phyloP scores from a whole-genome alignment of 2,888 invertebrate species.

The Allacma fusca region DNA sequence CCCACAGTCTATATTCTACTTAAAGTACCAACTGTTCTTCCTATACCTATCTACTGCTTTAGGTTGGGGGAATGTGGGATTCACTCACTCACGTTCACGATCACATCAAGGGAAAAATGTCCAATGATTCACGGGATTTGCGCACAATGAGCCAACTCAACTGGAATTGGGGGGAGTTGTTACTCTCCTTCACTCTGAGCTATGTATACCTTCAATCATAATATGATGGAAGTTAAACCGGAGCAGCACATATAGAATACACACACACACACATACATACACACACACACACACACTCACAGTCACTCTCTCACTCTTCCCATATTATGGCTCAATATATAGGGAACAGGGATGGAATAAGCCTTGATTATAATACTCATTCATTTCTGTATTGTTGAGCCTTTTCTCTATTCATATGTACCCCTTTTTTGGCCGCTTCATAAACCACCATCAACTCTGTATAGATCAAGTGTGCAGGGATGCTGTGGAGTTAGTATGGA shows the following conservation, averaged over 20 bases:
- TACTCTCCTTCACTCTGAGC: conserved; percentile 29
- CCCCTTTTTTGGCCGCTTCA: background rate
- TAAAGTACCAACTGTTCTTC: background rate
- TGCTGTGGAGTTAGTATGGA: too few relatives aligned
- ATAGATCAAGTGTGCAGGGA: too few relatives aligned
- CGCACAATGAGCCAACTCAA: conserved; percentile 52
- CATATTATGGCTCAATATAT: too few relatives aligned
- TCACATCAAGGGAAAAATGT: conserved; percentile 47
- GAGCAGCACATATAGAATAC: too few relatives aligned
- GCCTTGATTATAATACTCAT: conserved; percentile 27
- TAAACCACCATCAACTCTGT: background rate
- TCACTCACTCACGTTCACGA: conserved; percentile 38
- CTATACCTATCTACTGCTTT: background rate
- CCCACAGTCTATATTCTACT: background rate
- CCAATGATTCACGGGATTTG: conserved; percentile 54
- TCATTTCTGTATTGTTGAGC: conserved; percentile 25
- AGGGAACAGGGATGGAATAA: background rate
- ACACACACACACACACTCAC: conserved; percentile 16
- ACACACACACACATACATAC: conserved; percentile 21
- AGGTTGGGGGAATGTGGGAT: conserved; percentile 30
- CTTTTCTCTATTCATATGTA: conserved; percentile 6
- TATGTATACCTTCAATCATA: conserved; percentile 10
- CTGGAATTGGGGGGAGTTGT: conserved; percentile 43
- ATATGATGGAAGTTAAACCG: conserved; percentile 30
- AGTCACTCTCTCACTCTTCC: background rate